Conservation (phyloP, 2,888 invertebrate genomes). For the Anthophora plumipes region DNA sequence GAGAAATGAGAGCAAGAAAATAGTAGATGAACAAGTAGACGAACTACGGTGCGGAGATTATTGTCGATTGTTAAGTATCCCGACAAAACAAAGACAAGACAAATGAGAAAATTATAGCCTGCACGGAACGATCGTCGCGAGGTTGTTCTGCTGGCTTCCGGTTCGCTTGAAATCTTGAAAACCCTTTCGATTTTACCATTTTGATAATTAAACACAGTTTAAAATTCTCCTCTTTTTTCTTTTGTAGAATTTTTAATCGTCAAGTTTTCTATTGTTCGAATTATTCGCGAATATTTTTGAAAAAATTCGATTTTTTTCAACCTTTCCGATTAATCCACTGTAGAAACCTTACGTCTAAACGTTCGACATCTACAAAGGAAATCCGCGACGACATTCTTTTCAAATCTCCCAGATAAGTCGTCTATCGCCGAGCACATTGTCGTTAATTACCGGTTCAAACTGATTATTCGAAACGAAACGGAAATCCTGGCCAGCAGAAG, state of each 20-base stretch:
- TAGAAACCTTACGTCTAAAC: not conserved
- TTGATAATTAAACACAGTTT: too few species aligned
- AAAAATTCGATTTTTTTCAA: not conserved
- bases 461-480: constrained; percentile 6
- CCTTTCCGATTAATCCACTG: not conserved
- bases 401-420: not conserved
- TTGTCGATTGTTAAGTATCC: constrained; percentile 29
- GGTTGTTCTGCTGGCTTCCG: constrained; percentile 60
- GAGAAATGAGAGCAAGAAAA: constrained; percentile 56
- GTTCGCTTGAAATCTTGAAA: constrained; percentile 4
- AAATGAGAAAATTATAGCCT: constrained; percentile 57
- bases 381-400: not conserved
- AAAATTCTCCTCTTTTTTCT: too few species aligned
- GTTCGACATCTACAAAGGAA: constrained; percentile 8
- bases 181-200: not conserved
- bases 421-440: not conserved
- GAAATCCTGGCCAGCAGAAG: constrained; percentile 22
- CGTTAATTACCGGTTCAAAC: constrained; percentile 3
- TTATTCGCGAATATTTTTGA: not conserved
- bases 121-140: constrained; percentile 69
- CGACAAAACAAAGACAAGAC: constrained; percentile 49
- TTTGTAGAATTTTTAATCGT: too few species aligned
- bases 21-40: constrained; percentile 45
- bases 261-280: not conserved
- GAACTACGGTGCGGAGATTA: constrained; percentile 18